These are phyloP conservation scores for Diphyllodes magnificus DNA, from an alignment of 2,113 vertebrate genomes.

Conservation along the genomic window DNA sequence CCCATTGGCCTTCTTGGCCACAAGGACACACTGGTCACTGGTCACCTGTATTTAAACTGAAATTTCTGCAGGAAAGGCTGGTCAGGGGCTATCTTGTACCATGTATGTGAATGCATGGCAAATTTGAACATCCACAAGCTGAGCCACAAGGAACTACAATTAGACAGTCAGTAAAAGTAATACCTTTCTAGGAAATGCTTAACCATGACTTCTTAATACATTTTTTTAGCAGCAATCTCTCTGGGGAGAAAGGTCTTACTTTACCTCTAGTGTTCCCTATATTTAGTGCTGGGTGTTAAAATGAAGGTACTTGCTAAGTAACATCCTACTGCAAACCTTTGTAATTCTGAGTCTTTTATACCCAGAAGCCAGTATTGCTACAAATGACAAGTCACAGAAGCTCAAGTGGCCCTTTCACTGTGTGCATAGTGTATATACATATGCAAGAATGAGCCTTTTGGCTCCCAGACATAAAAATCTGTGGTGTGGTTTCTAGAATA, in stretches of 20 bases:
- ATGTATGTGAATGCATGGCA: accelerated
- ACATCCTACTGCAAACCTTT: neutral
- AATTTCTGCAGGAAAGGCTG: neutral
- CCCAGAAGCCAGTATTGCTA: neutral
- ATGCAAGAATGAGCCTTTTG: neutral
- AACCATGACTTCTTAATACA: neutral
- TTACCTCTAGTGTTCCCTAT: neutral
- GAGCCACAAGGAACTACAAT: neutral
- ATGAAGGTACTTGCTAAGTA: neutral
- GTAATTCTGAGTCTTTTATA: neutral
- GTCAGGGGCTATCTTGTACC: neutral
- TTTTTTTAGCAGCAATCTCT: neutral
- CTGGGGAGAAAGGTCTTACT: neutral
- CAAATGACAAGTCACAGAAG: neutral
- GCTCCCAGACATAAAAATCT: neutral
- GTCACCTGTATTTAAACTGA: neutral
- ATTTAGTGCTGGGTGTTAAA: neutral
- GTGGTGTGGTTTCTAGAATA: neutral
- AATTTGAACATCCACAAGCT: neutral
- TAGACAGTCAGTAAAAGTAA: neutral
- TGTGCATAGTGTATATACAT: accelerated
- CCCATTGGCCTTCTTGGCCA: neutral
- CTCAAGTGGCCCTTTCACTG: neutral
- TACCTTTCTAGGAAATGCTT: neutral
- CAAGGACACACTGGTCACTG: neutral